Conservation (phyloP, 2,888 invertebrate species). For the Cremastinae sp. region DNA sequence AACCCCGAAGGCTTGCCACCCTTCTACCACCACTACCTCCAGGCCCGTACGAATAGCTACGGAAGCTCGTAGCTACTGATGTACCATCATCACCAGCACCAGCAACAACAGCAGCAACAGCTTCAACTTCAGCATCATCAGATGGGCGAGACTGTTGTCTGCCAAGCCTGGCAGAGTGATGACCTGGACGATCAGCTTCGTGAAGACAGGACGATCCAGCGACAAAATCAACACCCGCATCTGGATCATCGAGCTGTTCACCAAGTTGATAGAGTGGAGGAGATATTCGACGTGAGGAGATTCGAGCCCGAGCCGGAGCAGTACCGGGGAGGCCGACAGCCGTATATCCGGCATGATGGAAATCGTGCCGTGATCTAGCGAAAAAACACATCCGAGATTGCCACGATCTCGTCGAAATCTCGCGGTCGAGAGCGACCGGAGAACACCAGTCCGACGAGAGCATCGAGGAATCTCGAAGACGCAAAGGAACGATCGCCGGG, state of each 20-base stretch:
- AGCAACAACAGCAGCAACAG: constrained; percentile 55
- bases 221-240: constrained; percentile 42
- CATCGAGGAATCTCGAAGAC: constrained; percentile 55
- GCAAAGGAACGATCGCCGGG: constrained; percentile 45
- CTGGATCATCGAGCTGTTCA: constrained; percentile 49
- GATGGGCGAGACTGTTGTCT: constrained; percentile 20
- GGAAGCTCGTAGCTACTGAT: constrained; percentile 74
- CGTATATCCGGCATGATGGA: constrained; percentile 60
- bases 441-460: neutral
- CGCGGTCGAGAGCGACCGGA: constrained; percentile 1
- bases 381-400: constrained; percentile 49
- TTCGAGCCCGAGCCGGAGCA: constrained; percentile 70
- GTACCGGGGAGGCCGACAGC: constrained; percentile 73
- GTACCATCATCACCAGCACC: constrained; percentile 62
- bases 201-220: constrained; percentile 55
- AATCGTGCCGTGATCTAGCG: constrained; percentile 61
- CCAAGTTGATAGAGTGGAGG: constrained; percentile 50
- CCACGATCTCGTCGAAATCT: constrained; percentile 37
- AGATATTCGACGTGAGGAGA: constrained; percentile 64
- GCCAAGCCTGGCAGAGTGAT: constrained; percentile 55
- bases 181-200: constrained; percentile 55
- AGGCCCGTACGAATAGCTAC: constrained; percentile 77
- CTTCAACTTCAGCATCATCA: constrained; percentile 46
- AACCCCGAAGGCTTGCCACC: constrained; percentile 74
- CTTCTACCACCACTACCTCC: constrained; percentile 79